Evolutionary conservation across 2,113 vertebrate genomes (phyloP).

Genomic region (Fulica atra): DNA sequence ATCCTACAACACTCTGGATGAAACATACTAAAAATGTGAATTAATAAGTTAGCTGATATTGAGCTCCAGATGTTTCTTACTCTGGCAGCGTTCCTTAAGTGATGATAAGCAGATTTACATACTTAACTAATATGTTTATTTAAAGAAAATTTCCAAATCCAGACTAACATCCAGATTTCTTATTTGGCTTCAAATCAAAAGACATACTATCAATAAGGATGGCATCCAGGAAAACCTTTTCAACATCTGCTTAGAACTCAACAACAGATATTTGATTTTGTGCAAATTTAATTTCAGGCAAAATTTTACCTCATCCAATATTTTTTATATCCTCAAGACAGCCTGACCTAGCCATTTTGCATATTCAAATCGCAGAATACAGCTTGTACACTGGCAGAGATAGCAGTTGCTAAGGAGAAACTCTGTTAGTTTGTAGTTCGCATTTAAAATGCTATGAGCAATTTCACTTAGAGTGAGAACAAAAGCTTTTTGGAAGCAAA

Average conservation of each 20-base stretch:
- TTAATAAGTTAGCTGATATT: slow-evolving; percentile 75
- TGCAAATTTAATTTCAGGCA: slow-evolving; percentile 74
- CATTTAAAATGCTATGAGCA: not conserved
- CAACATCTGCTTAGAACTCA: slow-evolving; percentile 77
- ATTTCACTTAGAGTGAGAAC: not conserved
- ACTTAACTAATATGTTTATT: slow-evolving; percentile 83
- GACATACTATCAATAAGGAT: slow-evolving; percentile 68
- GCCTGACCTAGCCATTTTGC: slow-evolving; percentile 65
- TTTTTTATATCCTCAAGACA: slow-evolving; percentile 59
- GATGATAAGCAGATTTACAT: slow-evolving; percentile 83
- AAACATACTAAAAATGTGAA: slow-evolving; percentile 72
- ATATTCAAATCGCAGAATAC: slow-evolving; percentile 39
- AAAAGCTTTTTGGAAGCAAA: not conserved
- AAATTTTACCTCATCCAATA: slow-evolving; percentile 66
- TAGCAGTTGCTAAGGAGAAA: slow-evolving; percentile 6
- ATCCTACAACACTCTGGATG: slow-evolving; percentile 66
- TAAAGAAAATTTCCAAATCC: slow-evolving; percentile 80
- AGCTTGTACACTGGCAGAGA: not conserved
- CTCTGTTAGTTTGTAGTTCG: not conserved
- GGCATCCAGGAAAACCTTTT: slow-evolving; percentile 74
- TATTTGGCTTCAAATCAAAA: slow-evolving; percentile 78
- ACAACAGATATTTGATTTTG: slow-evolving; percentile 74
- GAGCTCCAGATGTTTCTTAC: slow-evolving; percentile 77
- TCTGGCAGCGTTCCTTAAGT: slow-evolving; percentile 73
- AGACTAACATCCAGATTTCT: slow-evolving; percentile 80